Base-by-base conservation (phyloP, 2,113 vertebrate species). In the Mugil cephalus region DNA sequence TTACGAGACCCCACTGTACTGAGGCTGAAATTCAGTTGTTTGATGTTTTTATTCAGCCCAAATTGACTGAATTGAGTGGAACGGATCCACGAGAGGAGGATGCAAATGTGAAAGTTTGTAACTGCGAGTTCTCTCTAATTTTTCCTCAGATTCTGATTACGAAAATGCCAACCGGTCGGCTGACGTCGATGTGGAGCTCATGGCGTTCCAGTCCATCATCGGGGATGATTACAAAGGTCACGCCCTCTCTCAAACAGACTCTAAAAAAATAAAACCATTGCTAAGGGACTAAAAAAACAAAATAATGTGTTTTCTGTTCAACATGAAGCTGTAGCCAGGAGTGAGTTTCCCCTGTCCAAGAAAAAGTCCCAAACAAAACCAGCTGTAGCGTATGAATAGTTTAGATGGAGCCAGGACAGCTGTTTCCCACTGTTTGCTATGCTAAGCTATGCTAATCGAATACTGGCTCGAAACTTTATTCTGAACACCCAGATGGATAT, bases 201-300 rank as follows among this genome's bases (percentile, higher is more conserved):
- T 94, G 77, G 93, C 93, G 61, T 94, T 94, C 74, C 93, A 94
- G 88, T 94, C 93, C 47, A 92, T 94, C 73, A 93, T 94, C 0
- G 88, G 87, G 69, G 91, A 94, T 43, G 93, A 95, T 82, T 94
- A 92, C 74, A 94, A 94, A 94, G 92, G 93, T 95, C 64, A 65
- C 19, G 48, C 43, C 30, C 17, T 39, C 19, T 52, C 11, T 77
- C 47, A 40, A n/a, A 45, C 24, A 58, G n/a, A 43, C 10, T 45
- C 24, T 2, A 30, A 30, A 5, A 30, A 30, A 30, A 30, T 30
- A 30, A 30, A 30, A 30, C 24, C 5, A 30, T 30, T 30, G 5
- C 24, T 30, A 30, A 30, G 24, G 24, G 24, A 30, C 24, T 30
- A 5, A 30, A 30, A 30, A 2, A 30, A 30, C 5, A 30, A 30